Conservation (phyloP, 1,140 invertebrate genomes). For the Cecropterus lyciades region DNA sequence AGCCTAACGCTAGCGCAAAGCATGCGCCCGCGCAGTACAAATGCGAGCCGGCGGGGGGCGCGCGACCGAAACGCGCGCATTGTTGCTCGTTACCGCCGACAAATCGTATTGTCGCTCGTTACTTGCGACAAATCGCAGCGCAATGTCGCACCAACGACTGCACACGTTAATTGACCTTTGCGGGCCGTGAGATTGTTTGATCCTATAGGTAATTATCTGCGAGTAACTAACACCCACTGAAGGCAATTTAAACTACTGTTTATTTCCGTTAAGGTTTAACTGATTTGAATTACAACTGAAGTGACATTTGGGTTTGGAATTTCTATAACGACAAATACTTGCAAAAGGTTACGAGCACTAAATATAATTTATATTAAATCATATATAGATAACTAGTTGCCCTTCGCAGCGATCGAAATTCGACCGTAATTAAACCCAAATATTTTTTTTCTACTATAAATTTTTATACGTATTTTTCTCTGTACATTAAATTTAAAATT, state of each 20-base stretch:
- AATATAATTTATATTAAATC: no score
- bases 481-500: no score
- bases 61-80: constrained; percentile 68
- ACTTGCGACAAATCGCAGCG: constrained; percentile 32
- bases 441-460: no score
- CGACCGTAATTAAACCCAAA: no score
- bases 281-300: not conserved
- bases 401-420: no score
- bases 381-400: no score
- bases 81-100: constrained; percentile 71
- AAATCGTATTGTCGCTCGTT: constrained; percentile 53
- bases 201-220: not conserved
- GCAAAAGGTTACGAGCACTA: no score
- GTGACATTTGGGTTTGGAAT: no score
- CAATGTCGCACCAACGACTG: constrained; percentile 9
- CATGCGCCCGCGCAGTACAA: constrained; percentile 53
- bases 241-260: not conserved
- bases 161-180: constrained; percentile 28
- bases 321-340: no score
- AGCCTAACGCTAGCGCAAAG: constrained; percentile 18
- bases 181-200: constrained; percentile 15
- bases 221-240: constrained; percentile 3
- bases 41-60: constrained; percentile 66
- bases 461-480: no score
- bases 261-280: not conserved